Conservation (phyloP, 2,113 vertebrate species). For the Lonchura striata region DNA sequence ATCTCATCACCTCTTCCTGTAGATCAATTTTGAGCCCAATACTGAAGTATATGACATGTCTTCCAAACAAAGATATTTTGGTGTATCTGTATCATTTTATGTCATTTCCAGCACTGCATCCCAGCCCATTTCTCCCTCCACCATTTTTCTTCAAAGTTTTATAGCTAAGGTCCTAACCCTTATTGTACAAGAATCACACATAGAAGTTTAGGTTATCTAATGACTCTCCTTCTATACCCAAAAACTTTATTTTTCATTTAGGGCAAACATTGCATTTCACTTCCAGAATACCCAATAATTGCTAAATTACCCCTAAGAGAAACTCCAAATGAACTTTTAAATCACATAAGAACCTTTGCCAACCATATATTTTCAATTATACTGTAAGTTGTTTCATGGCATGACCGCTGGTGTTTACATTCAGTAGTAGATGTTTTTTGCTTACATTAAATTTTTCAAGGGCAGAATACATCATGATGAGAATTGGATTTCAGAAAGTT, state of each 20-base stretch:
- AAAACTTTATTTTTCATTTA: neutral
- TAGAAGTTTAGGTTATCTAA: neutral
- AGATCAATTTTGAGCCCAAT: no score
- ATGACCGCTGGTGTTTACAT: neutral
- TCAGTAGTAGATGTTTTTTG: neutral
- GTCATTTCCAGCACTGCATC: no score
- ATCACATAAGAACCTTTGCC: neutral
- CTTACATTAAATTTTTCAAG: neutral
- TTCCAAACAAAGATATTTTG: no score
- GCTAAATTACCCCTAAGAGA: neutral
- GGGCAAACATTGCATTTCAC: neutral
- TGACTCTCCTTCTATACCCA: neutral
- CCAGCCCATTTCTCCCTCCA: no score
- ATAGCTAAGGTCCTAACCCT: no score
- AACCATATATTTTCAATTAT: neutral
- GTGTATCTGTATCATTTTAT: no score
- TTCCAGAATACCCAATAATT: neutral
- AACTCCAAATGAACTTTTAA: neutral
- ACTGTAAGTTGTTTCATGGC: neutral
- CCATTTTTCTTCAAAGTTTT: no score
- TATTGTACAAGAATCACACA: no score
- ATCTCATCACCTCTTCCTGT: no score
- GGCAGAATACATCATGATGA: neutral
- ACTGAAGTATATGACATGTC: no score
- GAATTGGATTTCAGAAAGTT: neutral